These are phyloP conservation scores for Hyposoter dolosus DNA, from an alignment of 2,888 invertebrate species.

Conservation along the genomic window DNA sequence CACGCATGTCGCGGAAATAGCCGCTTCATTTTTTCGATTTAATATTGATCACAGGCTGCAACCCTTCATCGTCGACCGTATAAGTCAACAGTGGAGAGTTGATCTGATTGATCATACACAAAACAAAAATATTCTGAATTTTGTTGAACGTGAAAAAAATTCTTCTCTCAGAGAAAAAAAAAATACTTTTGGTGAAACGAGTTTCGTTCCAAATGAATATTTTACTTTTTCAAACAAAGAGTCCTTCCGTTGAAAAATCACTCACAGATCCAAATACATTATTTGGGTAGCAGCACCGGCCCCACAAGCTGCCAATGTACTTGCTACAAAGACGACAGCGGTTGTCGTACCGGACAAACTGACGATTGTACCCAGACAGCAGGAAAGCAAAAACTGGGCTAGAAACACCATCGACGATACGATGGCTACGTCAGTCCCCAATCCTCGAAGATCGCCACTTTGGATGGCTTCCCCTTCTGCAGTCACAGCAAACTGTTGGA, in stretches of 20 bases:
- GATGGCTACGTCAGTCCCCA: conserved; percentile 97
- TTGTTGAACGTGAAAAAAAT: neutral
- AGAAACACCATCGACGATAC: conserved; percentile 98
- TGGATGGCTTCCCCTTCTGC: conserved; percentile 86
- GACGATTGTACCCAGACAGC: conserved; percentile 94
- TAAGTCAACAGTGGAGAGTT: conserved; percentile 30
- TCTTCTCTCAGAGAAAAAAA: neutral
- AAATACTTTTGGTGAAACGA: neutral
- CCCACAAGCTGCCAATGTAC: conserved; percentile 93
- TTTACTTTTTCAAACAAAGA: neutral
- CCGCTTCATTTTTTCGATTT: conserved; percentile 17
- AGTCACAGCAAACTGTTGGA: conserved; percentile 87
- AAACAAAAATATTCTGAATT: neutral
- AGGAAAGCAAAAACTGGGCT: conserved; percentile 96
- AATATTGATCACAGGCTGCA: conserved; percentile 28
- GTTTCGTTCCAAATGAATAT: neutral
- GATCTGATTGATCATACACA: conserved; percentile 5
- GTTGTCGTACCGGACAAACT: conserved; percentile 93
- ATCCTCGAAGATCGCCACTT: conserved; percentile 91
- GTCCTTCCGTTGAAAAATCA: neutral
- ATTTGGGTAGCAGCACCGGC: conserved; percentile 94
- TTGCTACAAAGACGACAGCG: conserved; percentile 94
- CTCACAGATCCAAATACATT: conserved; percentile 94
- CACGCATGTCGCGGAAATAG: conserved; percentile 31
- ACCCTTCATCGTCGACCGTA: conserved; percentile 12